phyloP scores from a whole-genome alignment of 2,113 vertebrate species.

The Gulo gulo region DNA sequence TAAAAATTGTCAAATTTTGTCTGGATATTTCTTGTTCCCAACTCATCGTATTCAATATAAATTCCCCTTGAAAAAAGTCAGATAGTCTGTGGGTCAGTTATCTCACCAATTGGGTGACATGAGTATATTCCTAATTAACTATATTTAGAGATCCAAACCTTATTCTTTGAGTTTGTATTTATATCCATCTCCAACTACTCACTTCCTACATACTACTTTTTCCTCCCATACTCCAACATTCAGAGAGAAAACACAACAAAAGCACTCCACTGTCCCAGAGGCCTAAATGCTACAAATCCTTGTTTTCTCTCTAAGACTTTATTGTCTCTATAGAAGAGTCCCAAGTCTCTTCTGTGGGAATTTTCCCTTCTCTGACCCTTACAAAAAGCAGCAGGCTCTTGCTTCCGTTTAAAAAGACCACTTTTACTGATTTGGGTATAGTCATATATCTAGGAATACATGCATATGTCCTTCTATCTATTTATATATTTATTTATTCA shows the following conservation, averaged over 20 bases:
- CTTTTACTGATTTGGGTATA: neutral
- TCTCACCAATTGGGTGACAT: neutral
- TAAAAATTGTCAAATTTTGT: constrained; percentile 19
- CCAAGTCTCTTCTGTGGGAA: neutral
- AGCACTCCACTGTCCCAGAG: neutral
- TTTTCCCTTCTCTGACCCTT: neutral
- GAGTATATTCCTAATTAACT: neutral
- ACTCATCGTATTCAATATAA: neutral
- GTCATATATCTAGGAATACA: neutral
- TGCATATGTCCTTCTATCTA: neutral
- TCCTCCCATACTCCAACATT: neutral
- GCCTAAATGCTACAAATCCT: neutral
- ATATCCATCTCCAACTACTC: neutral
- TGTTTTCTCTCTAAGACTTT: neutral
- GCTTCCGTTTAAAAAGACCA: neutral
- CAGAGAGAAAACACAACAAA: neutral
- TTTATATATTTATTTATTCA: neutral
- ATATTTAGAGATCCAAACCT: neutral
- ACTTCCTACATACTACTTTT: neutral
- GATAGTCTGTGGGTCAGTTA: neutral
- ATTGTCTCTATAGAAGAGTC: neutral
- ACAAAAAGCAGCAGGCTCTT: neutral
- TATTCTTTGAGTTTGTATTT: neutral
- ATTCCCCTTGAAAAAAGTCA: constrained; percentile 33
- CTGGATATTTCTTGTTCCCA: neutral